Evolutionary conservation across 2,888 invertebrate species (phyloP), one percentile per base, ranked within the genome.

Genomic region (Helleia helle): DNA sequence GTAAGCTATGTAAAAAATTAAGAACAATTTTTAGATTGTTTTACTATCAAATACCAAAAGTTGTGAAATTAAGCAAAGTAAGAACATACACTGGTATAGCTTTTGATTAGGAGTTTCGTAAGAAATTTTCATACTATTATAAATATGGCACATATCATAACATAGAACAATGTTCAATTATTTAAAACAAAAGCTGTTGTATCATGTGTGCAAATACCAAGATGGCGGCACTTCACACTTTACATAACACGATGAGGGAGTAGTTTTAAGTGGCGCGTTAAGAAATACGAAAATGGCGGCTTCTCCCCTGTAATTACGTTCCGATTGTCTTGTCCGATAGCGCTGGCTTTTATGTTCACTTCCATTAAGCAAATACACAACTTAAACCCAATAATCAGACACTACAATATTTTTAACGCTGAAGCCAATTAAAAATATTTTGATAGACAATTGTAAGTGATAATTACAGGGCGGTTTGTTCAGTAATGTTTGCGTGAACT

Each of bases 311-410:
- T 83, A 83, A 83, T 83, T 83, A 83, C 47, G 47, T 47, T 46
- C 42, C 66, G 84, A 83, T 80, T 67, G 62, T 47, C 63, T 80
- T 67, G 62, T 47, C 63, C 63, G 83, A 83, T 83, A 83, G 66
- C 76, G 73, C 66, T 53, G 54, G 76, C 81, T 81, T 80, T 83
- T 81, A 83, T 81, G 77, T 80, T 62, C 58, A 70, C 75, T 72
- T 83, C 84, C 83, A 83, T 83, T 83, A 84, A 74, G 71, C 76
- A 84, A 84, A 83, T 83, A 84, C 83, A 79, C 83, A 79, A 72
- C 75, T 79, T 70, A 71, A 64, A 67, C 62, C 59, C 50, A 59
- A 49, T 83, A 84, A 84, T 80, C 67, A 81, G 67, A 72, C 68
- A n/a, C n/a, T 71, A 71, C 73, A 71, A 58, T 72, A 73, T 76